Evolutionary conservation across 2,888 invertebrate species (phyloP).

Genomic region (Seira sanloemensis): DNA sequence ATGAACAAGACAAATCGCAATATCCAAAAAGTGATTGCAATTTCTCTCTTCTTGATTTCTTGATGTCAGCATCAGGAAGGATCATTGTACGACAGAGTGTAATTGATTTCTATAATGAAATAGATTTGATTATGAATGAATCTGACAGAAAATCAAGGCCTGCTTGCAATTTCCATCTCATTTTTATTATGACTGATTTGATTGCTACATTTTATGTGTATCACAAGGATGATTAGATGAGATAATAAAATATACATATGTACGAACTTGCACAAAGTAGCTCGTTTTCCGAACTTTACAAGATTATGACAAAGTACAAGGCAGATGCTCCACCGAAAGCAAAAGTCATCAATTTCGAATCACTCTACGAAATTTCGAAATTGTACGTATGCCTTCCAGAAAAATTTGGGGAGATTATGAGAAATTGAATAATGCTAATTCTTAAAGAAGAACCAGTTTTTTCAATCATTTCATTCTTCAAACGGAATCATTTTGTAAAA

Average conservation of each 20-base stretch:
- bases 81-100: background rate
- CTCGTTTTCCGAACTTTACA: background rate
- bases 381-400: slow-evolving; percentile 43
- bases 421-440: slow-evolving; percentile 21
- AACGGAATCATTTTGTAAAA: background rate
- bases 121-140: background rate
- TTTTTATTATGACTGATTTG: background rate
- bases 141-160: background rate
- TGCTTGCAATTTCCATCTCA: background rate
- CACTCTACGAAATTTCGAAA: too few relatives aligned
- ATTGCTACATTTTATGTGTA: background rate
- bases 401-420: too few relatives aligned
- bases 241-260: background rate
- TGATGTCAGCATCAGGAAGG: background rate
- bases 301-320: background rate
- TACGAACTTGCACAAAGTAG: background rate
- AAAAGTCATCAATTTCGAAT: too few relatives aligned
- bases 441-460: slow-evolving; percentile 52
- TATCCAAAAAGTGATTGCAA: background rate
- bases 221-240: background rate
- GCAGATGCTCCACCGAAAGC: too few relatives aligned
- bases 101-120: background rate
- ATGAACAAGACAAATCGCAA: slow-evolving; percentile 38
- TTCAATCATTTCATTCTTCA: slow-evolving; percentile 41
- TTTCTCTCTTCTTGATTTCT: background rate